phyloP scores from a whole-genome alignment of 2,113 vertebrate species.

The Verasper variegatus region DNA sequence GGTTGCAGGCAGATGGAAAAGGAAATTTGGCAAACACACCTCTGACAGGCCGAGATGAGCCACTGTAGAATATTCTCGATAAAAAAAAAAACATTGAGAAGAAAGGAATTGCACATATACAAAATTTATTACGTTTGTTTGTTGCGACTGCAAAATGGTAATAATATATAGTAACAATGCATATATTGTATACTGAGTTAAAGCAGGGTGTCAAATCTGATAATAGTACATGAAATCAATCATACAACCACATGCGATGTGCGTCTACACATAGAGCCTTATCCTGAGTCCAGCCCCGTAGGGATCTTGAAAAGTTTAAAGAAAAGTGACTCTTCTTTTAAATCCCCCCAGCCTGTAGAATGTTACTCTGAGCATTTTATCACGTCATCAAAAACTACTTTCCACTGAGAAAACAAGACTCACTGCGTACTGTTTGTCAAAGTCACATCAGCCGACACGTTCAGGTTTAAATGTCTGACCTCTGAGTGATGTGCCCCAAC shows the following conservation, averaged over 20 bases:
- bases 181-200: background rate
- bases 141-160: background rate
- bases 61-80: constrained; percentile 26
- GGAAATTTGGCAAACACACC: constrained; percentile 54
- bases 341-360: constrained; percentile 26
- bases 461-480: constrained; percentile 21
- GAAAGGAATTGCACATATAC: constrained; percentile 4
- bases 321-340: constrained; percentile 48
- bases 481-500: constrained; percentile 11
- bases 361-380: constrained; percentile 22
- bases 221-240: background rate
- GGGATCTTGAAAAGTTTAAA: constrained; percentile 36
- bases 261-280: background rate
- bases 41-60: constrained; percentile 38
- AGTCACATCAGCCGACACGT: constrained; percentile 17
- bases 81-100: constrained; percentile 10
- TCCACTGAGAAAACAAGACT: constrained; percentile 36
- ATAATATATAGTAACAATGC: background rate
- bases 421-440: background rate
- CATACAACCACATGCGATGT: background rate
- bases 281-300: background rate
- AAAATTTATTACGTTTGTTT: constrained; percentile 7
- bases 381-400: constrained; percentile 48
- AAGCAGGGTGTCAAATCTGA: background rate
- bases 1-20: constrained; percentile 66